Evolutionary conservation across 2,797 vertebrate species (phyloP).

Genomic region (Hyperoplus immaculatus): DNA sequence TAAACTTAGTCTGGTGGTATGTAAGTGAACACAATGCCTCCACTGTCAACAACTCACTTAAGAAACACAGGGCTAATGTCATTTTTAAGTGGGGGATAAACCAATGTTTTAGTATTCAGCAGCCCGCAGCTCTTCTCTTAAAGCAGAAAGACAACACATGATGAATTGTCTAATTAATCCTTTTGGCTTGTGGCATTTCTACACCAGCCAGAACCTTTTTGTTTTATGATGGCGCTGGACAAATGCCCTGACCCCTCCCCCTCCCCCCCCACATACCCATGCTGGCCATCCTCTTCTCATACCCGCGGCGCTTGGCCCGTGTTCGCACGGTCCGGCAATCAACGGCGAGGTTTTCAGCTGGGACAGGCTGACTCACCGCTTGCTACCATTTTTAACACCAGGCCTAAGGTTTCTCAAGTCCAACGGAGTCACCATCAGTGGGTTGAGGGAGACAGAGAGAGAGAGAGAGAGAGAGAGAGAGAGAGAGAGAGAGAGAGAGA

Average conservation of each 20-base stretch:
- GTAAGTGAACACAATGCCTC: constrained; percentile 50
- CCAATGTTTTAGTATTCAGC: constrained; percentile 61
- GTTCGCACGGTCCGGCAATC: constrained; percentile 51
- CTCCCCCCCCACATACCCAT: not conserved
- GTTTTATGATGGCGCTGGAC: constrained; percentile 42
- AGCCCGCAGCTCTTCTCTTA: constrained; percentile 49
- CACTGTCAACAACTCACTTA: constrained; percentile 52
- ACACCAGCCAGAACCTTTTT: constrained; percentile 50
- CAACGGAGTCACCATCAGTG: constrained; percentile 79
- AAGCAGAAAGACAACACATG: constrained; percentile 41
- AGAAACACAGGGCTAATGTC: constrained; percentile 52
- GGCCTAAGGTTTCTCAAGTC: constrained; percentile 78
- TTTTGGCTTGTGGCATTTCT: constrained; percentile 41
- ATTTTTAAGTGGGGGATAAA: constrained; percentile 62
- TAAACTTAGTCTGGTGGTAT: constrained; percentile 51
- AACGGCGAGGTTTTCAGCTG: constrained; percentile 49
- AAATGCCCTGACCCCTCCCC: constrained; percentile 42
- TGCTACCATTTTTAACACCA: constrained; percentile 77
- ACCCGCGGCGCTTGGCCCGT: constrained; percentile 60
- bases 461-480: constrained; percentile 46
- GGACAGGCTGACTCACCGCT: constrained; percentile 74
- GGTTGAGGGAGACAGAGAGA: constrained; percentile 62
- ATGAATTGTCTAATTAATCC: constrained; percentile 58
- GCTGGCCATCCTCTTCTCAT: constrained; percentile 35
- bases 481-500: constrained; percentile 45